Percentiles rank a stretch among this genome's conserved stretches.
phyloP scores from a whole-genome alignment of 2,888 invertebrate species.

The Drosophila differens region DNA sequence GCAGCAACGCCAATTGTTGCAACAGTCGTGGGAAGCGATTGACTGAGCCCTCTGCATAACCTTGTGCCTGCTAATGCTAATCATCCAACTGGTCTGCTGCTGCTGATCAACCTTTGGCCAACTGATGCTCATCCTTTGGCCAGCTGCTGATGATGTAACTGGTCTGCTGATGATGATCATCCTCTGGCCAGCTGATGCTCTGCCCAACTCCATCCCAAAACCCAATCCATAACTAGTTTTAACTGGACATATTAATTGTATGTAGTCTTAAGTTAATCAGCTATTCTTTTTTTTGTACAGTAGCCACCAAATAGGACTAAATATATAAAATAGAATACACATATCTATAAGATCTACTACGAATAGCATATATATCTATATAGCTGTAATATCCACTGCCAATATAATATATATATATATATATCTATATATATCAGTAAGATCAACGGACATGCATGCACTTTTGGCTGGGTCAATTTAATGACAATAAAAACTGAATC shows the following conservation, averaged over 20 bases:
- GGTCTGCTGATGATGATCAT: not conserved
- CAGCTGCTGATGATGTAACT: not conserved
- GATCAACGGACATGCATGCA: constrained; percentile 50
- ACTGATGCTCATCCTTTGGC: not conserved
- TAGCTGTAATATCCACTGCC: constrained; percentile 19
- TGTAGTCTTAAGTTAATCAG: constrained; percentile 10
- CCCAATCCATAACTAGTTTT: constrained; percentile 11
- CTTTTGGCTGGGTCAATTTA: constrained; percentile 51
- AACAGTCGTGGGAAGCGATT: constrained; percentile 62
- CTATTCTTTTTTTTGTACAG: constrained; percentile 38
- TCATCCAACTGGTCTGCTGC: not conserved
- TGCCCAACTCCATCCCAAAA: not conserved
- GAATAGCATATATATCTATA: constrained; percentile 13
- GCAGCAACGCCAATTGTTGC: constrained; percentile 46
- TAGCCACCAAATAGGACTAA: constrained; percentile 33
- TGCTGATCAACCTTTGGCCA: not conserved
- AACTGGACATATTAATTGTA: constrained; percentile 30
- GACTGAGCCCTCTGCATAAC: constrained; percentile 8
- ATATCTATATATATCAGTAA: constrained; percentile 20
- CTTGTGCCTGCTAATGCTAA: not conserved
- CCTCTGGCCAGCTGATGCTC: not conserved
- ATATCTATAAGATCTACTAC: constrained; percentile 24
- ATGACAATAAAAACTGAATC: constrained; percentile 42
- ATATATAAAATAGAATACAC: constrained; percentile 13
- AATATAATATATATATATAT: constrained; percentile 2